These are phyloP conservation scores for Diacarnus erythraeanus DNA, from an alignment of 37 sponge, comb jelly and placozoan genomes.

Conservation along the genomic window DNA sequence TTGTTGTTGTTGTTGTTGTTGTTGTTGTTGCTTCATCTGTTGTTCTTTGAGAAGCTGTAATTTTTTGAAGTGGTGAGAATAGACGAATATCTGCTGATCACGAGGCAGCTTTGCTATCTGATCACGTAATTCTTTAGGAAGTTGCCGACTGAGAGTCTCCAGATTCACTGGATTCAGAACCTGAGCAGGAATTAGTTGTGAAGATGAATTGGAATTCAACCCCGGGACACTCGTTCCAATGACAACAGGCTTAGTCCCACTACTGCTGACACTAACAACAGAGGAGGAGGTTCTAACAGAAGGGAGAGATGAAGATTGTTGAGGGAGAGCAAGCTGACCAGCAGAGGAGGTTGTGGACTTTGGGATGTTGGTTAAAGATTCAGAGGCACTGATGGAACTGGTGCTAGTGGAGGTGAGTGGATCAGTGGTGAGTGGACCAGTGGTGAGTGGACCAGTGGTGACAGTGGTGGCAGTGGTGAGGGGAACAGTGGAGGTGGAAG, in stretches of 20 bases:
- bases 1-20: constrained; percentile 2
- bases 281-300: not conserved
- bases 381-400: too few species aligned
- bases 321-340: too few species aligned
- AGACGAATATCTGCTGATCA: constrained; percentile 42
- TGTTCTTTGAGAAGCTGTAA: constrained; percentile 13
- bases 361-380: too few species aligned
- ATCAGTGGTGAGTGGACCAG: not conserved
- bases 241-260: not conserved
- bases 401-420: constrained; percentile 4
- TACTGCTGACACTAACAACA: not conserved
- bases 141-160: not conserved
- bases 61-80: constrained; percentile 23
- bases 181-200: not conserved
- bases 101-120: constrained; percentile 40
- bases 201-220: too few species aligned
- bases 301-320: not conserved
- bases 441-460: not conserved
- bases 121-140: constrained; percentile 15
- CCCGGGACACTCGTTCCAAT: too few species aligned
- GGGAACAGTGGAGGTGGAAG: not conserved
- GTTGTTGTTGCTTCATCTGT: constrained; percentile 5
- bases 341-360: not conserved
- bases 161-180: not conserved
- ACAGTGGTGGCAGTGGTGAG: not conserved